Evolutionary conservation across 2,888 invertebrate species (phyloP), one percentile per base, ranked within the genome.

Genomic region (Heteropelma amictum): DNA sequence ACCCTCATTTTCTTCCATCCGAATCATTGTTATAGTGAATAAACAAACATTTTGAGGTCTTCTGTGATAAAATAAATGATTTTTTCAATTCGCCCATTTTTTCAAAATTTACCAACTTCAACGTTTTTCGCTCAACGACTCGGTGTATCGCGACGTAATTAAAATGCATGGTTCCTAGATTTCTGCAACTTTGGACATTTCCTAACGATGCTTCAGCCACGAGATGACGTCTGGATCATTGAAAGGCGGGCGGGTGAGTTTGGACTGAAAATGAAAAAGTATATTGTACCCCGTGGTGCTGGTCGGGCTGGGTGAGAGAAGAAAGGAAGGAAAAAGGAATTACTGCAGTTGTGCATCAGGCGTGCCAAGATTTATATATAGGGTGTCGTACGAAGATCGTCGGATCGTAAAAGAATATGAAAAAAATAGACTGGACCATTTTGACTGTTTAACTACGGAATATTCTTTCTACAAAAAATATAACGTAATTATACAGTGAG

Each of bases 251-350:
- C 17, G 33, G 51, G 33, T 42, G 33, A 51, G 17, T 45, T 35
- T 53, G 10, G 53, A 45, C 30, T 42, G 5, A 30, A 65, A 65
- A 65, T 28, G 12, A 45, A 54, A 53, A 42, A 60, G 45, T 54
- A 30, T 30, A 65, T 65, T 64, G 42, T 53, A 64, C 64, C 64
- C 64, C 42, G 54, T 45, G 65, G 65, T 33, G 54, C 45, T 54
- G 33, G 33, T 45, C 54, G 28, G 21, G 42, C 19, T 30, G 4
- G 21, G 47, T 28, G 19, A 10, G 42, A 5, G n/a, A 19, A 45
- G 6, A 14, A 17, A 8, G 8, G 51, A 28, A 1, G 12, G 21
- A 8, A 38, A 12, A 5, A 33, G 42, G 21, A 10, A 12, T 28
- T 21, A 42, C 23, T 33, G 19, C 28, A 14, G 45, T 65, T 54